Base-by-base conservation (phyloP, 2,797 vertebrate genomes). In the Serranus cabrilla region DNA sequence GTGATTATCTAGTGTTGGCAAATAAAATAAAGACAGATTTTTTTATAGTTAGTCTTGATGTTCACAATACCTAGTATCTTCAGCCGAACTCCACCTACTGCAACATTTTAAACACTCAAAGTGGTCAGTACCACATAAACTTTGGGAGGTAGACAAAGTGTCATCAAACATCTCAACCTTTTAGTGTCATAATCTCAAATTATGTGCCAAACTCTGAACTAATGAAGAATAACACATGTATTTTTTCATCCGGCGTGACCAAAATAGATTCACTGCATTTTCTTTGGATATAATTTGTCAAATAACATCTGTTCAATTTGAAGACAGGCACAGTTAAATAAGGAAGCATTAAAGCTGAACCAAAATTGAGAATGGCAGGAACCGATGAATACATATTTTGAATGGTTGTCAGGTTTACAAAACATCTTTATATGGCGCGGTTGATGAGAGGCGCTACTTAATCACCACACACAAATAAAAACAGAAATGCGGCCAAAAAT, bases 361-460 rank as follows among this genome's bases (percentile, higher is more conserved):
- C 47, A 63, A 27, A 42, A 54, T 3, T 45, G 46, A 74, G 47
- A 60, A 46, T 17, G 18, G 23, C 43, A 65, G 25, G 68, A 27
- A 0, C 18, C 45, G 47, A 67, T 72, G 57, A 84, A 82, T 55
- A 65, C 62, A 50, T 51, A 5, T 71, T 84, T 76, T 78, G 64
- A 84, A 78, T 42, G 74, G 61, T 20, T 76, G 62, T 68, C 80
- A 71, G 77, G 21, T 71, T 80, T 72, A 60, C 71, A 52, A 77
- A 78, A 58, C 39, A 58, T 83, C 57, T 74, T 78, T 76, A 82
- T 66, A 72, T 66, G 58, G 46, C 40, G 34, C 0, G 13, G 25
- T 17, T 59, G 62, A 66, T 17, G 69, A 77, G 40, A 74, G 39
- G 60, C 5, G 4, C 49, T 39, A 49, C 51, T 65, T 76, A 17